Base-by-base conservation (phyloP, 1,140 invertebrate genomes). In the Eufriesea mexicana region DNA sequence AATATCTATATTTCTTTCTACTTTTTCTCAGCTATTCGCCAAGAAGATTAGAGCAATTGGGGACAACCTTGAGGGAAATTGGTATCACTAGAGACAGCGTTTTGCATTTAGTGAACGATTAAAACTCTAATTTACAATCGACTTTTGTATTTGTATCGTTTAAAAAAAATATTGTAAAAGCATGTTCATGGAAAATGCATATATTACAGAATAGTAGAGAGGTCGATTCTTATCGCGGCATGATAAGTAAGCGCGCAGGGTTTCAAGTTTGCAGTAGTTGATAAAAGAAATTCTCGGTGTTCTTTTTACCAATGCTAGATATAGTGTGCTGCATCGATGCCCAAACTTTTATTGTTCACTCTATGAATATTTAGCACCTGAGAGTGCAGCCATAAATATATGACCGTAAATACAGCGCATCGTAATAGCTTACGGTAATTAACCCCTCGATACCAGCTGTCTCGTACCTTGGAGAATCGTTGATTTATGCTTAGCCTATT, bases 61-160 rank as follows among this genome's bases (percentile, higher is more conserved):
- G 84, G 28, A 70, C 85, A 0, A 86, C 90, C 42, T 83, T 94
- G 23, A 90, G 82, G 35, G 87, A 91, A 72, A 91, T 89, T 35
- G 93, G 92, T 16, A 92, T 94, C 62, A 90, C 82, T 0, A 90
- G 86, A 42, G 92, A 94, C 51, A 91, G 92, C 75, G 93, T 94
- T 45, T 89, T 94, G 74, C 90, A 93, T 90, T 83, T 93, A 18
- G 91, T 93, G 0, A 91, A 89, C 28, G 89, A 91, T 70, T 92
- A 62, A 92, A 55, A 28, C 12, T 23, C 16, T 25, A 16, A 10
- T 57, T 18, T 55, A 23, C 14, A 47, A n/a, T 14, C 18, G 5
- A 20, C 28, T 57, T 47, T 42, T 25, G 5, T 55, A 42, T 49
- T 64, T 10, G 28, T 47, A n/a, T 64, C 20, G 9, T n/a, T 62